Evolutionary conservation across 92 coral and sea anemone species (phyloP), one percentile per base, ranked within the genome.

Genomic region (Galaxea fascicularis): DNA sequence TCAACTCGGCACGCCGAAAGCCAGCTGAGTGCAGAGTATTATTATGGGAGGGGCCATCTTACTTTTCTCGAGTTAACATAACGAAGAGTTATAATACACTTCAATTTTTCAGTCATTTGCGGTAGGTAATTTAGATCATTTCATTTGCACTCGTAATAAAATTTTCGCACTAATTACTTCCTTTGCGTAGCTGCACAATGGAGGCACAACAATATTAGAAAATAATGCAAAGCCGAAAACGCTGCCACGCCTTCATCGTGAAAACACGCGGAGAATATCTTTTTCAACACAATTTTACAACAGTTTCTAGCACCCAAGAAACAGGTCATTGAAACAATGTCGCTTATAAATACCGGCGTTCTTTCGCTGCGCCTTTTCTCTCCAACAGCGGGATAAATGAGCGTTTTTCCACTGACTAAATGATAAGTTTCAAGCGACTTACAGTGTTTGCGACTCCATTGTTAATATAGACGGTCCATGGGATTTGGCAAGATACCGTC

Each of bases 91-190:
- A 35, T 20, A 46, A 27, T 20, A 17, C 28, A 59, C 62, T 65
- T 65, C 63, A 62, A 26, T 78, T 45, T 26, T 76, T 24, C 73
- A n/a, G n/a, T n/a, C n/a, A 63, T 64, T 78, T 20, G 62, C 25
- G 73, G n/a, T 25, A 45, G 71, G 73, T 25, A 63, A 63, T 41
- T 39, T 78, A 44, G 62, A 62, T 8, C 65, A 35, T 20, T 26
- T 47, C 46, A 64, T 64, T 60, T 78, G 73, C 58, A 63, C 73
- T 24, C 57, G 80, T 20, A 76, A 76, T 76, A 76, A 76, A 49
- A 52, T 17, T 10, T 8, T 4, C 12, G 20, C 22, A 14, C 29
- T 57, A 76, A 76, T 58, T 58, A 56, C 27, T 56, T 76, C 67
- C 67, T 14, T 47, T 28, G 68, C 65, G n/a, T 20, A 25, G 51